phyloP scores from a whole-genome alignment of 2,888 invertebrate genomes.

The Oasisia sp. region DNA sequence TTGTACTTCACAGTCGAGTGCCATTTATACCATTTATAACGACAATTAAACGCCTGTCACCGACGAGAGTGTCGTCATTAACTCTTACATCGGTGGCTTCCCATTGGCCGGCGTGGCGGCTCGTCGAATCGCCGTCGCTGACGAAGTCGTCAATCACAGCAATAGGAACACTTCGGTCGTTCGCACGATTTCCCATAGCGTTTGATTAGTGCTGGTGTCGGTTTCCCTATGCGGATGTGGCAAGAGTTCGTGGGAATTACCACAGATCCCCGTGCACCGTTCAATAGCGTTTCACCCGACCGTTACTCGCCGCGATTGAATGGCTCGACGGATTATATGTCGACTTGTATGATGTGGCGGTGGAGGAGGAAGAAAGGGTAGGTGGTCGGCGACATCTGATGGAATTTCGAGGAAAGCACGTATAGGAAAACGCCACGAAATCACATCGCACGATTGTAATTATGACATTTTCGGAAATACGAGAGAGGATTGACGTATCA shows the following conservation, averaged over 20 bases:
- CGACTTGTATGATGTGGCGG: not conserved
- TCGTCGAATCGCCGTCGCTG: not conserved
- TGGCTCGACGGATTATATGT: not conserved
- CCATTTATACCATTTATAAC: slow-evolving; percentile 8
- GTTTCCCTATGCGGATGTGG: not conserved
- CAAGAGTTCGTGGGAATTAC: not conserved
- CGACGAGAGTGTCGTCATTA: not conserved
- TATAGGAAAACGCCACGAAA: not conserved
- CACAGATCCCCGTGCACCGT: not conserved
- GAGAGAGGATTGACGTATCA: not conserved
- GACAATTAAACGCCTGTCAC: not conserved
- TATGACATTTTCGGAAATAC: not conserved
- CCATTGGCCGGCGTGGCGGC: not conserved
- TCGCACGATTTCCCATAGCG: not conserved
- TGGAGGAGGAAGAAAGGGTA: not conserved
- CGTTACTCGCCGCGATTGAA: not conserved
- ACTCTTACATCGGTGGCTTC: not conserved
- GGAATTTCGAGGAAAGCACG: not conserved
- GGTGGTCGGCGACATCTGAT: not conserved
- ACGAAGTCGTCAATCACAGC: not conserved
- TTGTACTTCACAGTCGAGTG: not conserved
- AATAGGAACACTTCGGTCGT: not conserved
- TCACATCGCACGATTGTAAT: not conserved
- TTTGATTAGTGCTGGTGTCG: not conserved
- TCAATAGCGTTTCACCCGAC: not conserved